Evolutionary conservation across 2,888 invertebrate species (phyloP).

Genomic region (Beris chalybata): DNA sequence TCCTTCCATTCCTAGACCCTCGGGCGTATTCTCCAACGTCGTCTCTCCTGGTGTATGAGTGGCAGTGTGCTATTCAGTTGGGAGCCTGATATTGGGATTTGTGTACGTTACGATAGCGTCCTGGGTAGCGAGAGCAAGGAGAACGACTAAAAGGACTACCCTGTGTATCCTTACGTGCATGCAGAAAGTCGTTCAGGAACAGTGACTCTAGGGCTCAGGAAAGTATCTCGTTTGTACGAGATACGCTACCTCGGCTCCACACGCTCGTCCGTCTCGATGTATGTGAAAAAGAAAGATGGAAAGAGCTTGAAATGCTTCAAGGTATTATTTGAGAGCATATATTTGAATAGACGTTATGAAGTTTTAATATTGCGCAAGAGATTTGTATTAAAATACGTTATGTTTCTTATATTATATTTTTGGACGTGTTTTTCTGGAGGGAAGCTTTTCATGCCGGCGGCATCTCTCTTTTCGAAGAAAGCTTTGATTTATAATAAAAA

Average conservation of each 20-base stretch:
- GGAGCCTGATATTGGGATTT: neutral
- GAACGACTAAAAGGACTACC: constrained; percentile 16
- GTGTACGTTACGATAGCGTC: neutral
- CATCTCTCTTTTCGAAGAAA: constrained; percentile 13
- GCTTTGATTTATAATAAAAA: constrained; percentile 26
- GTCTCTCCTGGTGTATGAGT: no score
- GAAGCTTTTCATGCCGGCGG: constrained; percentile 7
- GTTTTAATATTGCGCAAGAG: constrained; percentile 43
- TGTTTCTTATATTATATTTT: constrained; percentile 32
- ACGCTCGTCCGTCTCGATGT: constrained; percentile 9
- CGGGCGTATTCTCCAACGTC: neutral
- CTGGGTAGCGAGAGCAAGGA: constrained; percentile 13
- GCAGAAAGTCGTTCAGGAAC: constrained; percentile 29
- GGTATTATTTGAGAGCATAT: constrained; percentile 43
- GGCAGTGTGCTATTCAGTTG: neutral
- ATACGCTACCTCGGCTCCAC: constrained; percentile 1
- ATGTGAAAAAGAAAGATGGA: constrained; percentile 33
- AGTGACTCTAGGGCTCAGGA: constrained; percentile 12
- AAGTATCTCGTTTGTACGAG: constrained; percentile 15
- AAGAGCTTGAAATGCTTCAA: constrained; percentile 40
- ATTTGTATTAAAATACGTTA: constrained; percentile 37
- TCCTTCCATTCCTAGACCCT: constrained; percentile 30
- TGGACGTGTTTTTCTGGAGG: constrained; percentile 17
- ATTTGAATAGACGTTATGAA: constrained; percentile 44
- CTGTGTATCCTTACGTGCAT: constrained; percentile 14